Percentiles rank a stretch among this genome's conserved stretches.
These are phyloP conservation scores for Sebastes iracundus DNA, from an alignment of 2,797 vertebrate genomes.

Conservation along the genomic window DNA sequence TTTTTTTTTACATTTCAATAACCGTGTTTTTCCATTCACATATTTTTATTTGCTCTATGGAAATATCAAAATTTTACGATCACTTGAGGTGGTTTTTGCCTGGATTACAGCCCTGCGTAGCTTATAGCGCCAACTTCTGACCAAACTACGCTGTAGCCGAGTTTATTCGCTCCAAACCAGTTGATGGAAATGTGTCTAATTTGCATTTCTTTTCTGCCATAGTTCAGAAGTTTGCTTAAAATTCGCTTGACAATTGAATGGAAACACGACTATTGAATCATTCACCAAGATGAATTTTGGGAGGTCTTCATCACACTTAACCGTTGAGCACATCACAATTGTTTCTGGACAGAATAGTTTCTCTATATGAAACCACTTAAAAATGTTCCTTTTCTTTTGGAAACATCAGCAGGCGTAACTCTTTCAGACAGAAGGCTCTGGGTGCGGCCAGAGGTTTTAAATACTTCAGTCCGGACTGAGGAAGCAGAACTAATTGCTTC, in stretches of 20 bases:
- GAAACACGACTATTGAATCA: neutral
- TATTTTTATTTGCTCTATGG: neutral
- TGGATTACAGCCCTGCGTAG: neutral
- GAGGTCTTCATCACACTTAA: neutral
- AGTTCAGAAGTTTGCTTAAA: neutral
- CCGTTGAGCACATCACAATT: neutral
- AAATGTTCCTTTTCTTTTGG: neutral
- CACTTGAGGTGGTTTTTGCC: neutral
- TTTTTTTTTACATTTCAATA: neutral
- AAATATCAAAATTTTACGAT: no score
- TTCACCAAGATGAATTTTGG: neutral
- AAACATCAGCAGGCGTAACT: constrained; percentile 8
- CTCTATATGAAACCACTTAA: neutral
- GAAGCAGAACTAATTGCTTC: constrained; percentile 67
- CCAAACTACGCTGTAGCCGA: neutral
- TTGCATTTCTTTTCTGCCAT: neutral
- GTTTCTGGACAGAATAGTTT: no score
- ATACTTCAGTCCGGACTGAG: constrained; percentile 40
- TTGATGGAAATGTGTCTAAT: neutral
- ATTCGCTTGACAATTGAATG: neutral
- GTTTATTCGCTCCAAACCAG: neutral
- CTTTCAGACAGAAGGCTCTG: constrained; percentile 23
- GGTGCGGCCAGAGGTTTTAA: constrained; percentile 52
- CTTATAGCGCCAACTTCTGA: neutral
- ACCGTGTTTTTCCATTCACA: neutral